Base-by-base conservation (phyloP, 30 jellyfish, hydroid and myxozoan species). In the Aurelia sp. region DNA sequence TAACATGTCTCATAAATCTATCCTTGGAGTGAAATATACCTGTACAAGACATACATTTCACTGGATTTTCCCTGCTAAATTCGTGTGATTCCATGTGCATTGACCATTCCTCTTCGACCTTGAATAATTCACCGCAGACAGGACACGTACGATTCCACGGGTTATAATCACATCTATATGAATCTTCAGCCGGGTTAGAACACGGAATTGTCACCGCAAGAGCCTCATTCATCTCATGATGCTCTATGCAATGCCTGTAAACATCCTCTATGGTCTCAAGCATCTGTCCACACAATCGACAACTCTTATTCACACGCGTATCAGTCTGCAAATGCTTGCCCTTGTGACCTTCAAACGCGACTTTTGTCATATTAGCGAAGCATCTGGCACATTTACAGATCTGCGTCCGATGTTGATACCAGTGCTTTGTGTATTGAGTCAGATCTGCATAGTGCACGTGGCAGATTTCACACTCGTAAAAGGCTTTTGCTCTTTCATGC, bases 251-350 rank as follows among this genome's bases (percentile, higher is more conserved):
- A 31, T 73, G 85, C 85, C 55, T 47, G 27, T 24, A 19, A 6
- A 73, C 40, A 50, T 73, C 85, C 22, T 73, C 85, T 16, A 73
- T 68, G 22, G 85, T 47, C 71, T 73, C 85, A 6, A 73, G 63
- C 18, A 73, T 38, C 41, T 73, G 67, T 7, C 85, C 85, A 18
- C 85, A 73, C 52, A 73, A 73, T 17, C 71, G 48, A 33, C 85
- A 73, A 13, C 27, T 35, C 33, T 73, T 73, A 59, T 73, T 73
- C 30, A 73, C 85, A 13, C 70, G 72, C 17, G 85, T 73, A 2
- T 53, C 33, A 15, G 16, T 12, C 71, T 73, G 85, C 85, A 73
- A 21, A 31, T 73, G 85, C 21, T n/a, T 68, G 1, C 15, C 31
- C 11, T 51, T 47, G 63, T 73, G 85, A n/a, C 19, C 48, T 18